Base-by-base conservation (phyloP, 2,888 invertebrate genomes). In the Agonopterix heracliana region DNA sequence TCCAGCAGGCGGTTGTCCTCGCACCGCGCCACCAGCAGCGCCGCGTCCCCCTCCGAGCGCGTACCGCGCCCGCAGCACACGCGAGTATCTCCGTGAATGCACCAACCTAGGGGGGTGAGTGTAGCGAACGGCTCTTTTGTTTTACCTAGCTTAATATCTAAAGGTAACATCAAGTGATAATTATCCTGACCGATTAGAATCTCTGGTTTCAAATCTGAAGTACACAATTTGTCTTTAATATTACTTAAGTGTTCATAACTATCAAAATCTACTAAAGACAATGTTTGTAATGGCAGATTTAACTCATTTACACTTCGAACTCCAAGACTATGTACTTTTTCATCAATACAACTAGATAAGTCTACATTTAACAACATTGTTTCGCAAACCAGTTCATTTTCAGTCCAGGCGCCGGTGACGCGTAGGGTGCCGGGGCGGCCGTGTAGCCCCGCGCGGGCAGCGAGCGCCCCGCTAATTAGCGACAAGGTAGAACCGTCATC, bases 121-220 rank as follows among this genome's bases (percentile, higher is more conserved):
- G 59, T 58, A 34, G 52, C 53, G 14, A 41, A 59, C n/a, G 57
- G 59, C 46, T 59, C 59, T 12, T 54, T 47, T 3, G 9, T 3
- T 47, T 55, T 54, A 35, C 60, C 55, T 12, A 51, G 34, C 5
- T 43, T 52, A 38, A 53, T 11, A 52, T 61, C 45, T 40, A 60
- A 42, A 0, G 62, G 62, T 44, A 59, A 47, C 14, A 66, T 14
- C 10, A 66, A 53, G 44, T 63, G 10, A 41, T 58, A 61, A 54
- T 67, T 65, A 46, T 65, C 65, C 34, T 64, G 64, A 0, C 63
- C 66, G 34, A 66, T 61, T 26, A 64, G 49, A 5, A 64, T 42
- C 52, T 66, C 57, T 0, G 64, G 64, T 46, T 58, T 54, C 7
- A 7, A 42, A 10, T 42, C 13, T 3, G 14, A 12, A 3, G 9